These are phyloP conservation scores for Copsychus sechellarum DNA, from an alignment of 2,113 vertebrate genomes.

Conservation along the genomic window DNA sequence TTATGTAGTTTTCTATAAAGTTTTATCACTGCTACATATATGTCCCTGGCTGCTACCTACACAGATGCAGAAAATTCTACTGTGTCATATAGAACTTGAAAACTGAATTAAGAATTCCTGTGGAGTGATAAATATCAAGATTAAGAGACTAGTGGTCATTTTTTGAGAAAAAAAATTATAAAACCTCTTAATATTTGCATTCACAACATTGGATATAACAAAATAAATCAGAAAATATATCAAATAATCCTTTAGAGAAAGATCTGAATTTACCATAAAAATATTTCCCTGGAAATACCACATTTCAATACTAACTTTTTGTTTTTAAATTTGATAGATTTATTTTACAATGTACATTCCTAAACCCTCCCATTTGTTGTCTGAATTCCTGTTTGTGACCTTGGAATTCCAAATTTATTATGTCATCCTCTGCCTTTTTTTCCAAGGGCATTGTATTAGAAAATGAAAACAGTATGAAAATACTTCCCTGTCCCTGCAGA, in stretches of 20 bases:
- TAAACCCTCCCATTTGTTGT: slow-evolving; percentile 63
- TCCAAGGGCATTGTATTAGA: slow-evolving; percentile 61
- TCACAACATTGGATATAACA: neutral
- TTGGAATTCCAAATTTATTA: slow-evolving; percentile 60
- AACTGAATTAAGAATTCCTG: slow-evolving; percentile 7
- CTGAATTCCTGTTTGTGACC: slow-evolving; percentile 71
- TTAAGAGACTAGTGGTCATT: neutral
- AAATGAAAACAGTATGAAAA: slow-evolving; percentile 64
- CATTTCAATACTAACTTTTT: slow-evolving; percentile 31
- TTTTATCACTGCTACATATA: slow-evolving; percentile 46
- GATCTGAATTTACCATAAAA: neutral
- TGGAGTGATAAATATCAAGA: slow-evolving; percentile 37
- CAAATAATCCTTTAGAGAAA: neutral
- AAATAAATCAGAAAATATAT: neutral
- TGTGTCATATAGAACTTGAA: neutral
- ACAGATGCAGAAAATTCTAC: slow-evolving; percentile 32
- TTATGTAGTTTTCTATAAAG: slow-evolving; percentile 50
- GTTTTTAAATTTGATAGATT: slow-evolving; percentile 48
- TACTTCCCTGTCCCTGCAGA: slow-evolving; percentile 37
- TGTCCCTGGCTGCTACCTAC: slow-evolving; percentile 22
- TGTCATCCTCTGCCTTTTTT: slow-evolving; percentile 64
- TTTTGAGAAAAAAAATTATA: neutral
- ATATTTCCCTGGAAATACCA: neutral
- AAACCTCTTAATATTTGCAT: neutral
- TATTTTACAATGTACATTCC: slow-evolving; percentile 61